Evolutionary conservation across 2,113 vertebrate species (phyloP), one percentile per base, ranked within the genome.

Genomic region (Cettia cetti): DNA sequence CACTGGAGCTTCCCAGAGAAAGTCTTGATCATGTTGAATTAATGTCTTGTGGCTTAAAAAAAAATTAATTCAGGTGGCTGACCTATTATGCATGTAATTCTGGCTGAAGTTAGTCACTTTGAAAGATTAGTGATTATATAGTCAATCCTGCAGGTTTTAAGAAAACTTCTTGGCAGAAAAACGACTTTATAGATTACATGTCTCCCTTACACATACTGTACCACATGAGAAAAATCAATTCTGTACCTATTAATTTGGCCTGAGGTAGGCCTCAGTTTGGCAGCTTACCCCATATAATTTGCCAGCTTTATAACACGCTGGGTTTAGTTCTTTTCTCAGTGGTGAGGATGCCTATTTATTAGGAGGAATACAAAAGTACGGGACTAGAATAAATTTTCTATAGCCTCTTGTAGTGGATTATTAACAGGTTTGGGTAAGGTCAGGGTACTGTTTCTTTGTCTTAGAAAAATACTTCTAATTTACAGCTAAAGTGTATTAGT

Each of bases 161-260:
- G 81, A 65, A 85, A 88, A 88, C 82, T 17, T 92, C 66, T 88
- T 97, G 95, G 84, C 72, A 88, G 52, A 70, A 92, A 82, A 66
- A 22, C 66, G 80, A 11, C 70, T 88, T 93, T 70, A 74, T 59
- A 83, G 71, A 71, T 93, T 93, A 65, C 30, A 44, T 33, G 50
- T 64, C 42, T 91, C 40, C 37, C 30, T 87, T 85, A 71, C 33
- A 81, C 61, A 45, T 47, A 44, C 35, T 64, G 31, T 79, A 52
- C 52, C 76, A 78, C 24, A 42, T 61, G 42, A 70, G 35, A 86
- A 77, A 94, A 81, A 92, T 72, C 65, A 65, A 40, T 95, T 90
- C 57, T 85, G 37, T 61, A 49, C 53, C 47, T 83, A 90, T 70
- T 88, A 77, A 88, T 94, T 94, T 93, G 47, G 56, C 71, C 39